Conservation (phyloP, 2,113 vertebrate genomes). For the Heterotis niloticus region DNA sequence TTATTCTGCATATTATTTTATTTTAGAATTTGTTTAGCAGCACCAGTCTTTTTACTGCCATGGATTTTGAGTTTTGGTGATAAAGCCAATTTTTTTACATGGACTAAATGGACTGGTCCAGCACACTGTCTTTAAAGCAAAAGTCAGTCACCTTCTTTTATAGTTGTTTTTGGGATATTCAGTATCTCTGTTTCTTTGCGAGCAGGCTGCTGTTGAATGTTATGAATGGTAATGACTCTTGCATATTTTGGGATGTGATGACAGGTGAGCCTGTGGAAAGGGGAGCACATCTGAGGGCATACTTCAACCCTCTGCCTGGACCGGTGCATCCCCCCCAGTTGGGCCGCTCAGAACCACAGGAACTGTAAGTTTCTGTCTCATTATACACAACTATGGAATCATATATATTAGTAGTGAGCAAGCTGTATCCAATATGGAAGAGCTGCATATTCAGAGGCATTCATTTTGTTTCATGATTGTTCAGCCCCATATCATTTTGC, state of each 20-base stretch:
- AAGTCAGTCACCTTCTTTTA: neutral
- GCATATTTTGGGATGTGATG: slow-evolving; percentile 19
- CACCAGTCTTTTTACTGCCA: too few species aligned
- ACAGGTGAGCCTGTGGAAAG: slow-evolving; percentile 59
- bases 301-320: slow-evolving; percentile 42
- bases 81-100: too few species aligned
- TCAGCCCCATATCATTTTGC: neutral
- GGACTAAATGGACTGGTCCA: too few species aligned
- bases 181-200: slow-evolving; percentile 31
- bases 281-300: slow-evolving; percentile 46
- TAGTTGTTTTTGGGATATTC: neutral
- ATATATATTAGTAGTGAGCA: too few species aligned
- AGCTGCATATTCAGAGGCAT: neutral
- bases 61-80: too few species aligned
- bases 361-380: slow-evolving; percentile 49
- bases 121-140: too few species aligned
- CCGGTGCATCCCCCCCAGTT: slow-evolving; percentile 1
- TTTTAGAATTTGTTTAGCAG: too few species aligned
- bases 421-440: too few species aligned
- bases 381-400: neutral
- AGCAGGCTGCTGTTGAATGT: neutral
- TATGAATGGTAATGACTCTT: slow-evolving; percentile 20
- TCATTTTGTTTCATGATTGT: neutral
- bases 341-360: slow-evolving; percentile 21
- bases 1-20: too few species aligned